A percentile compares a stretch with the other conserved stretches of the same genome.
These are phyloP conservation scores for Cryptotermes secundus DNA, from an alignment of 1,140 invertebrate species.

Conservation along the genomic window DNA sequence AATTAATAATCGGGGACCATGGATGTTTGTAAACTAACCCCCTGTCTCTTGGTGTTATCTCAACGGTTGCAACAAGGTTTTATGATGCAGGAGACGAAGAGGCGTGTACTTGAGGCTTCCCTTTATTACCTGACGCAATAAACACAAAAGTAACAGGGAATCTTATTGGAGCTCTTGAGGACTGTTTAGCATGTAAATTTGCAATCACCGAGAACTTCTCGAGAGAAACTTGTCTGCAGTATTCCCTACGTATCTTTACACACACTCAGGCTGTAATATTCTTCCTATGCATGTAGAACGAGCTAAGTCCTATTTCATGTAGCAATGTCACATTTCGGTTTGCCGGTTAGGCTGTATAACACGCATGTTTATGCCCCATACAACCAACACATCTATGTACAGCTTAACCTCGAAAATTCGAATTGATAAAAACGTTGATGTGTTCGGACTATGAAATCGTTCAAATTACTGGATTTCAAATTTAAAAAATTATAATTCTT, in stretches of 20 bases:
- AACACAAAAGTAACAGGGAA: slow-evolving; percentile 2
- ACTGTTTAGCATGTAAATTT: slow-evolving; percentile 14
- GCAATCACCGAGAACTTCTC: neutral
- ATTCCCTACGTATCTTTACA: neutral
- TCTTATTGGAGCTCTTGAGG: neutral
- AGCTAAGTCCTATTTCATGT: neutral
- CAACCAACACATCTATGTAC: too few species aligned
- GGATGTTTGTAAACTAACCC: neutral
- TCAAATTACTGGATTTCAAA: too few species aligned
- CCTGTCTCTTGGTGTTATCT: neutral
- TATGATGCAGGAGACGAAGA: neutral
- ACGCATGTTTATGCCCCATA: too few species aligned
- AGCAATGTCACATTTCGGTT: too few species aligned
- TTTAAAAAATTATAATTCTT: too few species aligned
- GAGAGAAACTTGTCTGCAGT: neutral
- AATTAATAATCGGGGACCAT: slow-evolving; percentile 3
- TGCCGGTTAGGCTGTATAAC: too few species aligned
- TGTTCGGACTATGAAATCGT: too few species aligned
- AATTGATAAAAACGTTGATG: too few species aligned
- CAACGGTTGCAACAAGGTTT: neutral
- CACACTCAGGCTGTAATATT: neutral
- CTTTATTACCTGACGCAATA: slow-evolving; percentile 19
- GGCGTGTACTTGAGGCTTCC: neutral
- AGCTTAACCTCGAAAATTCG: too few species aligned
- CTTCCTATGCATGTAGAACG: neutral